phyloP scores from a whole-genome alignment of 2,797 vertebrate species.

The Halcyon badia region DNA sequence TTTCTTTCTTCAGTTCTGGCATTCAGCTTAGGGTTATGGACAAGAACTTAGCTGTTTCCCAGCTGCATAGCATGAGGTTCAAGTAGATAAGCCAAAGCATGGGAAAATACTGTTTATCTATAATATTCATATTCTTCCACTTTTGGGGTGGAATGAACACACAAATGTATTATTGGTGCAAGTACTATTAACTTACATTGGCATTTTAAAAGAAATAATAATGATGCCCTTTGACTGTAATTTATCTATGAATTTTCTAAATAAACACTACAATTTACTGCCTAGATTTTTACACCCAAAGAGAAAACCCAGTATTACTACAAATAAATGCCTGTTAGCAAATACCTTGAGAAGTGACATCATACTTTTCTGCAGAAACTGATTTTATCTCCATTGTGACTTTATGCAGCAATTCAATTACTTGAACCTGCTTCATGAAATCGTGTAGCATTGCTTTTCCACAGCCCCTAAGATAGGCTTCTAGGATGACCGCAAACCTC shows the following conservation, averaged over 20 bases:
- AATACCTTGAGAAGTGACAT: constrained; percentile 94
- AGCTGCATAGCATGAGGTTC: rapidly evolving
- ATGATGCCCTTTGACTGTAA: not conserved
- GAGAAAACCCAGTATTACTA: not conserved
- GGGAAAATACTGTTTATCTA: not conserved
- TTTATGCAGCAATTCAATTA: constrained; percentile 93
- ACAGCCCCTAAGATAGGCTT: constrained; percentile 95
- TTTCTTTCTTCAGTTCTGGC: not conserved
- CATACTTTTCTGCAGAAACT: constrained; percentile 94
- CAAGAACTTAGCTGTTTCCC: not conserved
- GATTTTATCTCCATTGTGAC: constrained; percentile 95
- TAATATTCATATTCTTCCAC: not conserved
- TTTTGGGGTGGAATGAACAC: not conserved
- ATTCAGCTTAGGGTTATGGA: not conserved
- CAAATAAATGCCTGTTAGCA: not conserved
- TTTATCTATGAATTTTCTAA: not conserved
- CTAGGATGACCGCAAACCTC: constrained; percentile 94
- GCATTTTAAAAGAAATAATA: not conserved
- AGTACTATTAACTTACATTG: not conserved
- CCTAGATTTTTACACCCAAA: not conserved
- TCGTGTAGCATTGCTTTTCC: constrained; percentile 93
- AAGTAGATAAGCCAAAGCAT: not conserved
- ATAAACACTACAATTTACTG: not conserved
- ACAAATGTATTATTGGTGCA: not conserved
- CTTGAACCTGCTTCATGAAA: constrained; percentile 93